Evolutionary conservation across 1,140 invertebrate genomes (phyloP), one percentile per base, ranked within the genome.

Genomic region (Argopecten irradians): DNA sequence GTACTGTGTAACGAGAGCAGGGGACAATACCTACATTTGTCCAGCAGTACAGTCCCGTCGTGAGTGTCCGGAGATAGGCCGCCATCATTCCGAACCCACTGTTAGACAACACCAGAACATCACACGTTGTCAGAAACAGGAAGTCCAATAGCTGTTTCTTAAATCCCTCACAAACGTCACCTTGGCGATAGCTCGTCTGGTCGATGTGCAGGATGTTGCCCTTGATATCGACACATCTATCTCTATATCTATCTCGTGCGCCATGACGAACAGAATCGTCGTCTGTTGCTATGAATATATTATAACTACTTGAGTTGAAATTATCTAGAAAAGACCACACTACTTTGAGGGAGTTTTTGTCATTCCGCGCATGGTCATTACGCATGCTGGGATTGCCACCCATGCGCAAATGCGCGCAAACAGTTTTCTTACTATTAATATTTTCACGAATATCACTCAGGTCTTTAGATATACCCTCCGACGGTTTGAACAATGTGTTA

Each of bases 51-150:
- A 71, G 55, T 28, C 55, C 55, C 7, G 55, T 28, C 55, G 8
- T 71, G 55, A 28, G 55, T 28, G 55, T 71, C n/a, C 55, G 55
- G 55, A 71, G 55, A 28, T 71, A 71, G 11, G 55, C 55, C 11
- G 55, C 55, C 55, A 71, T 71, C 55, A 71, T 71, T 16, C 55
- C 55, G n/a, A 71, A 71, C 55, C 55, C 55, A 28, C 55, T 71
- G 13, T 71, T 71, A 7, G 55, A 71, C 22, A 71, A 28, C n/a
- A 71, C 22, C 8, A 71, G 22, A 28, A 71, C n/a, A 11, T 71
- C 55, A 71, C 55, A 71, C 16, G 14, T 28, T 1, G 55, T 28
- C 55, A 71, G 13, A n/a, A 71, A 71, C 55, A 71, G 16, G 28
- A 71, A 71, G 55, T 71, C 55, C 55, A 71, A 71, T 5, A 71